These are phyloP conservation scores for Cheumatopsyche charites DNA, from an alignment of 1,140 invertebrate species.

Conservation along the genomic window DNA sequence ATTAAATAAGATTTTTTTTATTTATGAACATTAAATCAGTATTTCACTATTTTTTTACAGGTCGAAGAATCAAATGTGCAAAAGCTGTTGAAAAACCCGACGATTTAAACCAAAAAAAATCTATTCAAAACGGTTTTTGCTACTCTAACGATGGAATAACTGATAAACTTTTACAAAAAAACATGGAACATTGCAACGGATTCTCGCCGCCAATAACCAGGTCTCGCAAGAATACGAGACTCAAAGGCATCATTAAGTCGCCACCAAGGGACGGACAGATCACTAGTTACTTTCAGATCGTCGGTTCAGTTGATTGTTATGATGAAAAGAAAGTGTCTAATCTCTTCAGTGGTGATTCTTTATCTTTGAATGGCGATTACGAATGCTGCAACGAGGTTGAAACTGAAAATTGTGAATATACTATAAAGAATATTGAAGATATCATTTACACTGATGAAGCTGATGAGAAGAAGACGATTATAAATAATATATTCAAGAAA, in stretches of 20 bases:
- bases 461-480: slow-evolving; percentile 42
- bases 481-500: slow-evolving; percentile 45
- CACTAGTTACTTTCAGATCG: slow-evolving; percentile 47
- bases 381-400: slow-evolving; percentile 28
- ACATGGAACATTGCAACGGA: not conserved
- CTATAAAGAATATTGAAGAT: slow-evolving; percentile 41
- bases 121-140: no score
- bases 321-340: not conserved
- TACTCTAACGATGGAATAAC: no score
- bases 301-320: slow-evolving; percentile 36
- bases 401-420: slow-evolving; percentile 26
- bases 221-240: slow-evolving; percentile 24
- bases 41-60: no score
- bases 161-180: not conserved
- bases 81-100: no score
- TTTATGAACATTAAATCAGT: no score
- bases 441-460: slow-evolving; percentile 37
- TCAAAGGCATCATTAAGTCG: slow-evolving; percentile 10
- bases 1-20: no score
- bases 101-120: no score
- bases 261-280: slow-evolving; percentile 36
- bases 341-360: not conserved
- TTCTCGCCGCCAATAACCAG: slow-evolving; percentile 26
- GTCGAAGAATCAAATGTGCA: no score
- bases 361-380: slow-evolving; percentile 33